Conservation (phyloP, 2,797 vertebrate species). For the Clarias fuscus region DNA sequence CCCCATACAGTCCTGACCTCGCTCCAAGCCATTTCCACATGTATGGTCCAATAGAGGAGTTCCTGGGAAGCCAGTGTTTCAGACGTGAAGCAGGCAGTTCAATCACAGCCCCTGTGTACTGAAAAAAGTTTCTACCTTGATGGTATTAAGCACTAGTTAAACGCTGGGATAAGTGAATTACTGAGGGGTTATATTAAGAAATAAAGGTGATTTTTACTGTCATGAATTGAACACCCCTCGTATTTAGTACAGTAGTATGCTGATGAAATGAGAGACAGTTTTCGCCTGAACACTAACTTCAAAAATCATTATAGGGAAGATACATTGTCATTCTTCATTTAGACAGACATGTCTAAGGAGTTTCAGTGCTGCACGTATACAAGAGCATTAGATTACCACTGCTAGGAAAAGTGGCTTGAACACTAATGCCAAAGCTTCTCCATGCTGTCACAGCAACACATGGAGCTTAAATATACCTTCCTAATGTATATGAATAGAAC, state of each 20-base stretch:
- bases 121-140: too few species aligned
- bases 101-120: too few species aligned
- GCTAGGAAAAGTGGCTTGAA: background rate
- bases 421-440: slow-evolving; percentile 5
- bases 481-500: background rate
- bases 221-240: too few species aligned
- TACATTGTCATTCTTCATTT: background rate
- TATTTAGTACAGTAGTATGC: background rate
- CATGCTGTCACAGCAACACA: slow-evolving; percentile 24
- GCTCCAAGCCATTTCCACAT: too few species aligned
- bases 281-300: background rate
- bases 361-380: background rate
- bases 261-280: background rate
- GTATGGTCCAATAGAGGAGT: too few species aligned
- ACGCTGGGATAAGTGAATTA: too few species aligned
- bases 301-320: background rate
- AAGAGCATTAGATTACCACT: slow-evolving; percentile 19
- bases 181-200: too few species aligned
- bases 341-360: background rate
- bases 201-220: too few species aligned
- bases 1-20: too few species aligned
- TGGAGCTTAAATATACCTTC: background rate
- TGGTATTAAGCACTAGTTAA: too few species aligned
- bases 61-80: too few species aligned
- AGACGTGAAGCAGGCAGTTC: too few species aligned